Percentiles rank a stretch among this genome's conserved stretches.
phyloP scores from a whole-genome alignment of 2,797 vertebrate genomes.

The Cirrhinus mrigala region DNA sequence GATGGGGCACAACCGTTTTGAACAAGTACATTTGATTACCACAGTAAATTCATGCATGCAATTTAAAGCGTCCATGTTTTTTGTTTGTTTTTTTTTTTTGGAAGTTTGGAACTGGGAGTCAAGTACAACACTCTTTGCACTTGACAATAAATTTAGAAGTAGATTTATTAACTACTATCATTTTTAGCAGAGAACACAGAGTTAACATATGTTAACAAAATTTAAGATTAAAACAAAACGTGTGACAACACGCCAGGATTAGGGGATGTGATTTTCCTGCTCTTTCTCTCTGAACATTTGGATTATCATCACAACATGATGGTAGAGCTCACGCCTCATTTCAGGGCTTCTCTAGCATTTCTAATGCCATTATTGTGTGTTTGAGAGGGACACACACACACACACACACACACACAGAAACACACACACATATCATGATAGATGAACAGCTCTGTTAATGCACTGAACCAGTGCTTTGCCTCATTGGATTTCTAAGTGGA shows the following conservation, averaged over 20 bases:
- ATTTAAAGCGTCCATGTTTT: not conserved
- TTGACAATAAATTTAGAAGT: not conserved
- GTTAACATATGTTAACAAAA: not conserved
- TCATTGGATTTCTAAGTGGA: conserved; percentile 54
- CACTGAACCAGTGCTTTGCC: conserved; percentile 58
- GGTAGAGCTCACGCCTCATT: conserved; percentile 67
- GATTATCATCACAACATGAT: conserved; percentile 65
- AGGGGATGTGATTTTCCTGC: conserved; percentile 39
- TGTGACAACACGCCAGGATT: not conserved
- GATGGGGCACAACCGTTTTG: not conserved
- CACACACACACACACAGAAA: conserved; percentile 45
- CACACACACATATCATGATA: conserved; percentile 53
- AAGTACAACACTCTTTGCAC: not conserved
- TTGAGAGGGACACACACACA: conserved; percentile 17
- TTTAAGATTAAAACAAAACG: not conserved
- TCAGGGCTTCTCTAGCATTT: conserved; percentile 68
- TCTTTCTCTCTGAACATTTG: conserved; percentile 52
- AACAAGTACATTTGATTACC: not conserved
- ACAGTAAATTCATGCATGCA: not conserved
- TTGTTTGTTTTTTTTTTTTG: not conserved
- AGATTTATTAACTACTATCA: not conserved
- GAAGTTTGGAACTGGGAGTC: not conserved
- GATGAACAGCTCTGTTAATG: conserved; percentile 62
- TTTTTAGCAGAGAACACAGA: not conserved
- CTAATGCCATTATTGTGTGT: conserved; percentile 62